Conservation (phyloP, 1,140 invertebrate species). For the Saccostrea echinata region DNA sequence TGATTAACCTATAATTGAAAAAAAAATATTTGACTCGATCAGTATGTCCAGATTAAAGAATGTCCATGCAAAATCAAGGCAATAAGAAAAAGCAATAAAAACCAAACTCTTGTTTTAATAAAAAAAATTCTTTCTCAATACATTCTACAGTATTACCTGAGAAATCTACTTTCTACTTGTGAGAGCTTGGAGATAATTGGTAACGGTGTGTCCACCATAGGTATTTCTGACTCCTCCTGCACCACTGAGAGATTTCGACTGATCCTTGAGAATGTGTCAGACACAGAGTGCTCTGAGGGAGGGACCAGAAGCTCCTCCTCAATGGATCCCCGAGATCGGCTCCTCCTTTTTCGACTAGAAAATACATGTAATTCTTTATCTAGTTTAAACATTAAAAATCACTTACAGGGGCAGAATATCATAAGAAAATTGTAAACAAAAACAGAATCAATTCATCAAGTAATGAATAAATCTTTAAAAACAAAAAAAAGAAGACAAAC, state of each 20-base stretch:
- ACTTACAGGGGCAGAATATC: too few species aligned
- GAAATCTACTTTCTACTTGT: slow-evolving; percentile 7
- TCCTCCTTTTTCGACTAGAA: slow-evolving; percentile 11
- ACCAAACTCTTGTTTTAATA: too few species aligned
- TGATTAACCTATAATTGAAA: neutral
- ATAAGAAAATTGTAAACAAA: too few species aligned
- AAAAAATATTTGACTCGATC: too few species aligned
- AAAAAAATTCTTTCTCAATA: neutral
- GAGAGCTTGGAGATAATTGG: neutral
- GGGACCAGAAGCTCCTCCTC: neutral
- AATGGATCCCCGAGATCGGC: neutral
- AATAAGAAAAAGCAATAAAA: too few species aligned
- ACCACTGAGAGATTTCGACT: neutral
- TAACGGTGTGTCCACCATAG: neutral
- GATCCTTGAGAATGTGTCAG: neutral
- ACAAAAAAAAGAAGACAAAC: too few species aligned
- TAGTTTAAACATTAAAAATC: too few species aligned
- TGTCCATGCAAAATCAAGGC: too few species aligned
- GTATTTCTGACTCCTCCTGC: neutral
- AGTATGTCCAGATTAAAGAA: too few species aligned
- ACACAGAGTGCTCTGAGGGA: neutral
- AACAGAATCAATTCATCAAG: too few species aligned
- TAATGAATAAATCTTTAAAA: too few species aligned
- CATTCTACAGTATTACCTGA: neutral
- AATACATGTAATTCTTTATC: neutral